phyloP scores from a whole-genome alignment of 1,140 invertebrate genomes.

The Sinella curviseta region DNA sequence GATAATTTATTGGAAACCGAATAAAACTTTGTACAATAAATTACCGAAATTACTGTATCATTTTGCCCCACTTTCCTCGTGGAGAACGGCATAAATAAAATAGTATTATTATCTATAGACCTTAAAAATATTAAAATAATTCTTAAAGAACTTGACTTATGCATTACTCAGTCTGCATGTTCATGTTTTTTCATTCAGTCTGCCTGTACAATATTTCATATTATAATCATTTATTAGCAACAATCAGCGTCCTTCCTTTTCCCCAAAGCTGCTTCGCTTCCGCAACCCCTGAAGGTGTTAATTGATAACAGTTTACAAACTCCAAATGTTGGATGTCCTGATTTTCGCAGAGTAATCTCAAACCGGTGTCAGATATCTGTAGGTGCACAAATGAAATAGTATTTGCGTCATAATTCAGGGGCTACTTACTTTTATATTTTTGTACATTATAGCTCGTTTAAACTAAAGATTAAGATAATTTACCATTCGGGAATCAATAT shows the following conservation, averaged over 20 bases:
- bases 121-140: background rate
- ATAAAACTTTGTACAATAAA: no score
- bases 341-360: background rate
- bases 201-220: no score
- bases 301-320: slow-evolving; percentile 21
- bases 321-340: slow-evolving; percentile 11
- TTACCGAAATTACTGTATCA: no score
- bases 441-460: no score
- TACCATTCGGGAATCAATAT: background rate
- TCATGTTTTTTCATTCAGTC: background rate
- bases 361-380: slow-evolving; percentile 19
- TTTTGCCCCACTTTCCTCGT: no score
- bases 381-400: background rate
- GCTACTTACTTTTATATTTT: background rate
- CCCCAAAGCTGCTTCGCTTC: slow-evolving; percentile 9
- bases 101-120: background rate
- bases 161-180: background rate
- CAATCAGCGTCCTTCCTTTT: slow-evolving; percentile 1
- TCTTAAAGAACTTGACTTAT: background rate
- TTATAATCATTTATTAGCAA: no score
- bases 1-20: no score
- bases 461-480: no score
- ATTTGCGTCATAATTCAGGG: background rate
- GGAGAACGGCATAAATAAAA: background rate
- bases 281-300: background rate